Evolutionary conservation across 2,113 vertebrate species (phyloP), one percentile per base, ranked within the genome.

Genomic region (Talpa occidentalis): DNA sequence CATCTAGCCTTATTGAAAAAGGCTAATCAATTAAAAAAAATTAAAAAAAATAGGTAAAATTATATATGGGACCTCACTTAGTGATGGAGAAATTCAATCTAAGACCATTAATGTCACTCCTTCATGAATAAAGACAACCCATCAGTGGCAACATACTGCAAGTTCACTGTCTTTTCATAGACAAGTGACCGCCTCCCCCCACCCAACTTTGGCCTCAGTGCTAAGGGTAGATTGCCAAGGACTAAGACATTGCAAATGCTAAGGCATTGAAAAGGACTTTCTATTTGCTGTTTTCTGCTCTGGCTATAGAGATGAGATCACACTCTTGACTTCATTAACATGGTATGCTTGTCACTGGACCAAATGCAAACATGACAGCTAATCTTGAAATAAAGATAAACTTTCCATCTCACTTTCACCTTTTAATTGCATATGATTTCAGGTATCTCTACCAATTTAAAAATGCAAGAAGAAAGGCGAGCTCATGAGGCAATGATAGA

Each of bases 391-490:
- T 76, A 69, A 56, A 81, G 35, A 90, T 32, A 44, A 7, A 60
- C 15, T 74, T 78, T 35, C 24, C 40, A 42, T 66, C 56, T 88
- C 22, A 32, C 0, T 35, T 83, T 30, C 52, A 74, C n/a, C 37
- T 95, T 90, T 73, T n/a, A n/a, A 47, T 60, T 79, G n/a, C n/a
- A 93, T 90, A n/a, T 6, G 54, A 3, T 54, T 78, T 91, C 60
- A 70, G 12, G 82, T 52, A 66, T 14, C 12, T 74, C 4, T 52
- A 37, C 30, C 15, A 47, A 17, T 44, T 91, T 77, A 77, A 84
- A 85, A 72, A 35, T 73, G 6, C 49, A 60, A 73, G 56, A 28
- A 56, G 62, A 54, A 90, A 84, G 10, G 9, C 10, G 26, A 26
- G 30, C 5, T 32, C 6, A 22, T 8, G 37, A 44, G 47, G 7